Evolutionary conservation across 2,797 vertebrate genomes (phyloP).

Genomic region (Carduelis carduelis): DNA sequence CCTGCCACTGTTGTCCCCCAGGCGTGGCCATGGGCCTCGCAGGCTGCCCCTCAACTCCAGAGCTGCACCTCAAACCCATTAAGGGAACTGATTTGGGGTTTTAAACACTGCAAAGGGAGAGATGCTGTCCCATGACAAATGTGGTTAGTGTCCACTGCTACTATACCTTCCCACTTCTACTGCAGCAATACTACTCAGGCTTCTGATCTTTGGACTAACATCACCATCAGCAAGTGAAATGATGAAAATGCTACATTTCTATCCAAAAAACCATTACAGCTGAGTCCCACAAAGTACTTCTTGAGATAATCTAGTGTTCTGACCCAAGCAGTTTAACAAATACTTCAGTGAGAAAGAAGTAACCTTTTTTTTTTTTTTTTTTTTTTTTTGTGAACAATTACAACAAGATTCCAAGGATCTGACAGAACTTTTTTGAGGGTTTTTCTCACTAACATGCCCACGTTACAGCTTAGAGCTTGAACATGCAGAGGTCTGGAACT

Average conservation of each 20-base stretch:
- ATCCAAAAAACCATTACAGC: background rate
- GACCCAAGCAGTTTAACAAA: background rate
- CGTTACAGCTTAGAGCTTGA: background rate
- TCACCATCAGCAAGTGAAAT: background rate
- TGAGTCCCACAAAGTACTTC: background rate
- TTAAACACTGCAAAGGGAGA: background rate
- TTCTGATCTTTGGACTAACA: background rate
- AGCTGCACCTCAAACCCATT: background rate
- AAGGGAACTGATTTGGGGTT: background rate
- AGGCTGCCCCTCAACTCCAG: background rate
- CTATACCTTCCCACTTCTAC: background rate
- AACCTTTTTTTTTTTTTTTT: background rate
- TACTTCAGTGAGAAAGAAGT: background rate
- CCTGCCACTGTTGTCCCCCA: background rate
- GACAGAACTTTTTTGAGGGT: background rate
- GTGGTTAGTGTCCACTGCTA: background rate
- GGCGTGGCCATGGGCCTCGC: accelerated
- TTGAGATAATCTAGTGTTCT: background rate
- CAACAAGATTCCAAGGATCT: background rate
- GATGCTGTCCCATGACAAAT: background rate
- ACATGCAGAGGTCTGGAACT: background rate
- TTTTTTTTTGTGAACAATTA: background rate
- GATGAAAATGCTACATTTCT: background rate
- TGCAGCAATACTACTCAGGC: background rate
- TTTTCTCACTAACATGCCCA: background rate